These are phyloP conservation scores for Saccostrea echinata DNA, from an alignment of 1,140 invertebrate genomes.

Conservation along the genomic window DNA sequence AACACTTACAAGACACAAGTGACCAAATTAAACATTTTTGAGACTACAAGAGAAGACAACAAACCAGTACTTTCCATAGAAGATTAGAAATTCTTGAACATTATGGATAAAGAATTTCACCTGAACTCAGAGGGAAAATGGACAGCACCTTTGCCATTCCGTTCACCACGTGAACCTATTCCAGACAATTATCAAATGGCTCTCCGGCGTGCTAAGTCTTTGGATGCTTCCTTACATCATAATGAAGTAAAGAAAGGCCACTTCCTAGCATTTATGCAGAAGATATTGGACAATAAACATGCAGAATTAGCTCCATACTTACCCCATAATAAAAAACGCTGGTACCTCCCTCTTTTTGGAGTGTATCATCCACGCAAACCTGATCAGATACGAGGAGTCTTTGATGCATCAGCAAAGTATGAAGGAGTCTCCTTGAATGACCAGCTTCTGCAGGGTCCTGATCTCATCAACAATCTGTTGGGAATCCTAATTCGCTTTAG, in stretches of 20 bases:
- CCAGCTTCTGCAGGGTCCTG: conserved; percentile 41
- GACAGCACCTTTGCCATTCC: conserved; percentile 49
- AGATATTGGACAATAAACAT: conserved; percentile 44
- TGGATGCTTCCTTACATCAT: conserved; percentile 38
- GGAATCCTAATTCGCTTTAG: conserved; percentile 51
- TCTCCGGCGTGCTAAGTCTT: conserved; percentile 24
- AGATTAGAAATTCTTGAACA: conserved; percentile 48
- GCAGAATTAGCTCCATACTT: conserved; percentile 40
- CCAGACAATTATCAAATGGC: conserved; percentile 40
- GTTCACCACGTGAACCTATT: conserved; percentile 27
- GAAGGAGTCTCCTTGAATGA: conserved; percentile 45
- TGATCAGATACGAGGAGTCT: conserved; percentile 50
- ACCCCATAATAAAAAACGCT: conserved; percentile 42
- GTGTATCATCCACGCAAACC: conserved; percentile 52
- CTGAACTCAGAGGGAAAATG: conserved; percentile 45
- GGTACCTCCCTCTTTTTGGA: conserved; percentile 51
- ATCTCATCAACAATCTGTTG: conserved; percentile 51
- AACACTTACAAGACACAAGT: not conserved
- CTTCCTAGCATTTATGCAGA: conserved; percentile 50
- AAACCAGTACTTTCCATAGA: conserved; percentile 47
- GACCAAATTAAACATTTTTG: conserved; percentile 7
- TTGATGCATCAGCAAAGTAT: conserved; percentile 50
- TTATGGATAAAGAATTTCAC: conserved; percentile 51
- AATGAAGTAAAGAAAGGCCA: conserved; percentile 42
- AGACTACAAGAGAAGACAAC: not conserved